phyloP scores from a whole-genome alignment of 2,797 vertebrate genomes.

The Xenentodon cancila region DNA sequence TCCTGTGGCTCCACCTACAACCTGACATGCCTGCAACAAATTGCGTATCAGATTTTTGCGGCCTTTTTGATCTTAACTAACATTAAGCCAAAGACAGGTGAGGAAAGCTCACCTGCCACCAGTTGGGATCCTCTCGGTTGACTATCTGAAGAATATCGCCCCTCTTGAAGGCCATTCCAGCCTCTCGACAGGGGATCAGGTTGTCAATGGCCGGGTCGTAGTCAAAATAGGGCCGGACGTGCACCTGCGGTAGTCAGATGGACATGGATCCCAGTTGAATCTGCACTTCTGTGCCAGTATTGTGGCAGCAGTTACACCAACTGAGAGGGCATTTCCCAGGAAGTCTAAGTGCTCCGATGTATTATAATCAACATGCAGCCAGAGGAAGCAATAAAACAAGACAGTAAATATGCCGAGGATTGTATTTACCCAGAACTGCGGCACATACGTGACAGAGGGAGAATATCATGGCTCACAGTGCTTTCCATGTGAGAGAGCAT shows the following conservation, averaged over 20 bases:
- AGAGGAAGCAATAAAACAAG: constrained; percentile 69
- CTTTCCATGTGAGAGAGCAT: constrained; percentile 30
- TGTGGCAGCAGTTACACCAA: no score
- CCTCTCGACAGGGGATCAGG: constrained; percentile 97
- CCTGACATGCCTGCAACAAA: constrained; percentile 89
- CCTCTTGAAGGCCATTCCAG: constrained; percentile 91
- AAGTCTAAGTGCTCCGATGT: constrained; percentile 48
- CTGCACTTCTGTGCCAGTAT: background rate
- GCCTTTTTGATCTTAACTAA: background rate
- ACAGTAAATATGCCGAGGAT: constrained; percentile 29
- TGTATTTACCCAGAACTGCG: background rate
- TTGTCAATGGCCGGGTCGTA: constrained; percentile 95
- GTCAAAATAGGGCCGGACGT: constrained; percentile 96
- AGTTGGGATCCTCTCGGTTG: constrained; percentile 96
- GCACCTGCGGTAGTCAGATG: constrained; percentile 84
- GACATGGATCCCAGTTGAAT: background rate
- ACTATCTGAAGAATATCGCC: constrained; percentile 98
- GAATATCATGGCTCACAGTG: constrained; percentile 31
- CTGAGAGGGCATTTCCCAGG: constrained; percentile 35
- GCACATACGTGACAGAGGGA: background rate
- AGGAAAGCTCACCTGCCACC: constrained; percentile 92
- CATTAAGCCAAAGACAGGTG: background rate
- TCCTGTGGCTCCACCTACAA: constrained; percentile 92
- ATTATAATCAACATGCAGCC: constrained; percentile 65
- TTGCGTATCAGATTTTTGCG: background rate